These are phyloP conservation scores for Hippocampus kuda DNA, from an alignment of 2,797 vertebrate genomes.

Conservation along the genomic window DNA sequence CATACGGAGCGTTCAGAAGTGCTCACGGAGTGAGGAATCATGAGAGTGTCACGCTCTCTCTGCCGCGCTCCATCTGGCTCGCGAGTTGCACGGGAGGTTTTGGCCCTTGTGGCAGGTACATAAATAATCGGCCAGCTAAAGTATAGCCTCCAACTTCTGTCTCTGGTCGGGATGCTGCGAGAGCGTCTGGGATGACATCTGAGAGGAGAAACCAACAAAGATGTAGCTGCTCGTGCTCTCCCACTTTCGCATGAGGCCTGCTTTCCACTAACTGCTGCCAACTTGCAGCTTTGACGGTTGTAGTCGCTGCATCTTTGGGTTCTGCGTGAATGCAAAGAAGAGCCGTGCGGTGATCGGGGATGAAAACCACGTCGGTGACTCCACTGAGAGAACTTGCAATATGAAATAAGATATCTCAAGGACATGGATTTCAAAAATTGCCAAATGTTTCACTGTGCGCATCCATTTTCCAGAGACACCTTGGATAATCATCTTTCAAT, in stretches of 20 bases:
- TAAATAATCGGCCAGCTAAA: conserved; percentile 67
- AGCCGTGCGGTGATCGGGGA: conserved; percentile 57
- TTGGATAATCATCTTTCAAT: neutral
- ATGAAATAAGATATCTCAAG: neutral
- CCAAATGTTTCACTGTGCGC: neutral
- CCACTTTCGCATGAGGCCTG: conserved; percentile 47
- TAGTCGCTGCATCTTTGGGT: conserved; percentile 49
- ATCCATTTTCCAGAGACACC: neutral
- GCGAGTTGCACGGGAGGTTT: conserved; percentile 56
- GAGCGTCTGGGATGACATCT: conserved; percentile 53
- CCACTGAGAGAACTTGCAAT: conserved; percentile 42
- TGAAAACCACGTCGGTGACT: conserved; percentile 62
- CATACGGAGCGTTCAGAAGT: conserved; percentile 62
- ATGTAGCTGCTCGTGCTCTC: conserved; percentile 8
- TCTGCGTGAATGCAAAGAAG: conserved; percentile 56
- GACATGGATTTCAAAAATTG: neutral
- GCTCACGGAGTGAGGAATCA: conserved; percentile 44
- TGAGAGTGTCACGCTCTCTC: conserved; percentile 50
- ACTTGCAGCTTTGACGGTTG: conserved; percentile 46
- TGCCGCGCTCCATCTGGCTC: conserved; percentile 63
- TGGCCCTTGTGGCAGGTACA: conserved; percentile 67
- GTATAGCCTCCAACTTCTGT: conserved; percentile 57
- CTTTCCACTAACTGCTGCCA: conserved; percentile 63
- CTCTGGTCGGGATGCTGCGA: conserved; percentile 51
- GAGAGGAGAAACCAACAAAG: conserved; percentile 33